Percentiles rank a stretch among this genome's conserved stretches.
Conservation (phyloP, 2,797 vertebrate species). For the Amblyopsis hoosieri region DNA sequence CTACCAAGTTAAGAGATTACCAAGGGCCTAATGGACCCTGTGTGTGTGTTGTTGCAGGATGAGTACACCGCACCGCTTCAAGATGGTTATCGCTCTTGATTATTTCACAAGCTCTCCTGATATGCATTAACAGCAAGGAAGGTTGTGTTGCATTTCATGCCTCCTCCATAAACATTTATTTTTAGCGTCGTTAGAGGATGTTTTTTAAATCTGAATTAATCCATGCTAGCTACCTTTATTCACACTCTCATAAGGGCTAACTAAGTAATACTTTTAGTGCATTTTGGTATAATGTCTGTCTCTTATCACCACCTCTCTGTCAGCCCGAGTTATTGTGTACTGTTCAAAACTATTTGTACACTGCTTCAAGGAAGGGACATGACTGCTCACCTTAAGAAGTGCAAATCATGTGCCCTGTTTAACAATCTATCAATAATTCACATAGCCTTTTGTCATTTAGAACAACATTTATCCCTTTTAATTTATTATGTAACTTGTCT, state of each 20-base stretch:
- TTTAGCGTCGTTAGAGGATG: no score
- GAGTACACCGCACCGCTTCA: conserved; percentile 15
- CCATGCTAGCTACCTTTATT: no score
- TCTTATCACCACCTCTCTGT: conserved; percentile 6
- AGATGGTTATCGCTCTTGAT: conserved; percentile 39
- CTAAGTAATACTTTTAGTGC: no score
- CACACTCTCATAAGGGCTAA: no score
- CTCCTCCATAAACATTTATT: conserved; percentile 26
- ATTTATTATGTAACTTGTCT: no score
- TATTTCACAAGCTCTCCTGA: conserved; percentile 35
- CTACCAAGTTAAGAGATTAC: no score
- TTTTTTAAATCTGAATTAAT: no score
- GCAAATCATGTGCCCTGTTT: conserved; percentile 21
- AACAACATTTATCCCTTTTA: conserved; percentile 12
- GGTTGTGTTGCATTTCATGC: conserved; percentile 5
- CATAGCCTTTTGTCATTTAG: background rate
- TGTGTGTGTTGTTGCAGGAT: conserved; percentile 8
- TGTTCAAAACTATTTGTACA: conserved; percentile 26
- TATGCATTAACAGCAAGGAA: conserved; percentile 23
- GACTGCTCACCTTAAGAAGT: conserved; percentile 29
- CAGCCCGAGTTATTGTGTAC: conserved; percentile 44
- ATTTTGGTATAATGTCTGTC: conserved; percentile 18
- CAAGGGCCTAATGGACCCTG: conserved; percentile 52
- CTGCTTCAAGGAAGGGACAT: conserved; percentile 8
- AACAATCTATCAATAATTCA: conserved; percentile 20